Evolutionary conservation across 2,888 invertebrate genomes (phyloP).

Genomic region (Onthophagus sagittarius): DNA sequence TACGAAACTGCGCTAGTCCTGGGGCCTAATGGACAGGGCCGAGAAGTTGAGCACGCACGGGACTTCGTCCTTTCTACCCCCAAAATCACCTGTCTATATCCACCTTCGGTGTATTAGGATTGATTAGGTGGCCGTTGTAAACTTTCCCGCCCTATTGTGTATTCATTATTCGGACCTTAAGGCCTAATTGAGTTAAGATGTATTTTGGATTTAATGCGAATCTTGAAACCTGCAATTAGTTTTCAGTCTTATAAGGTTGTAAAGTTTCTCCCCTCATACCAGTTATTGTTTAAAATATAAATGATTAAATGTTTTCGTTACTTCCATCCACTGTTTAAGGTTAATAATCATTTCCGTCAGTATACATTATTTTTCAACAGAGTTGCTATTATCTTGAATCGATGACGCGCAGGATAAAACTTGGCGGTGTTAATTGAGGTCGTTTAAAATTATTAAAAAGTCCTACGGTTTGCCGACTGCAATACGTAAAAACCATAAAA

Average conservation of each 20-base stretch:
- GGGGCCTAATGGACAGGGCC: slow-evolving; percentile 28
- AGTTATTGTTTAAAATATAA: too few species aligned
- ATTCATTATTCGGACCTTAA: slow-evolving; percentile 7
- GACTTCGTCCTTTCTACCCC: slow-evolving; percentile 2
- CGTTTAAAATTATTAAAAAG: neutral
- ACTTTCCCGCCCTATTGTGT: slow-evolving; percentile 20
- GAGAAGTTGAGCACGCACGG: slow-evolving; percentile 12
- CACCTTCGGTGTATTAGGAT: slow-evolving; percentile 43
- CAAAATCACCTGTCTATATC: slow-evolving; percentile 7
- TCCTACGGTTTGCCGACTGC: neutral
- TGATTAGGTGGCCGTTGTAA: slow-evolving; percentile 41
- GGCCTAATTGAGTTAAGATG: slow-evolving; percentile 4
- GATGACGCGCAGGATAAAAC: too few species aligned
- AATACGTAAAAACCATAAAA: neutral
- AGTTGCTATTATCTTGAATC: too few species aligned
- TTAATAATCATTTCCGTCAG: too few species aligned
- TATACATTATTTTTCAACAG: too few species aligned
- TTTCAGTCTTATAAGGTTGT: neutral
- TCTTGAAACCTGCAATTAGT: neutral
- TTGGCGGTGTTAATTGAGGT: neutral
- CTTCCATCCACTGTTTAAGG: neutral
- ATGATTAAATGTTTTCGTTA: neutral
- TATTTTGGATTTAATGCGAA: neutral
- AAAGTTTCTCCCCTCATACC: neutral
- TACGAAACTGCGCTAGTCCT: slow-evolving; percentile 25